Base-by-base conservation (phyloP, 2,797 vertebrate genomes). In the Myotis planiceps region DNA sequence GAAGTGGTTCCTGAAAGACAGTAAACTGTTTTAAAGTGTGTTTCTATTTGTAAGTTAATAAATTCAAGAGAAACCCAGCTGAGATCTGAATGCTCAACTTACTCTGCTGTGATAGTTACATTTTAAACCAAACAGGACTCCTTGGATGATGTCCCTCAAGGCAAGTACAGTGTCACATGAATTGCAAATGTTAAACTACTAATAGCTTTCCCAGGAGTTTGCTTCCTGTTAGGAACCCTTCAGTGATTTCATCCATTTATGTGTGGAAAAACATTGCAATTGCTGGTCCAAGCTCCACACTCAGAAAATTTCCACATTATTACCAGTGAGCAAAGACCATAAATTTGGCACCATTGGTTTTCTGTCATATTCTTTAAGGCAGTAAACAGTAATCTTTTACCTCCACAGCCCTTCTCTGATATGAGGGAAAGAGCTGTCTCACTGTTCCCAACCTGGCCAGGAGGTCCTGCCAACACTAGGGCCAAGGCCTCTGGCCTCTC, bases 21-120 rank as follows among this genome's bases (percentile, higher is more conserved):
- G 90, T 53, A n/a, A 95, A 92, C 81, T 53, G 47, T 72, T 84
- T 83, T 42, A 75, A 97, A 97, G 95, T 66, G 85, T 71, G 55
- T 95, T 96, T 96, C 95, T 94, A 93, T 97, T 89, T 58, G 72
- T 60, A 87, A 93, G 96, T 95, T 96, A 97, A 97, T 96, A 71
- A 96, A 96, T 96, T 83, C 87, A 90, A 66, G 88, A 89, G 95
- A 89, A 97, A 81, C 86, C 92, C 93, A 71, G 93, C 90, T 95
- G 97, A 92, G 96, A 95, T 93, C 96, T 88, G 87, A 96, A 69
- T 60, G 80, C 92, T 42, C 63, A 19, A 6, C 87, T 72, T 74
- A 16, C 55, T 65, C 10, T 5, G 82, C 83, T 34, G 13, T 45
- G 84, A 75, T 75, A 86, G 95, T 97, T 96, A 96, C 95, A 97